phyloP scores from a whole-genome alignment of 2,888 invertebrate genomes.

The Melinaea marsaeus region DNA sequence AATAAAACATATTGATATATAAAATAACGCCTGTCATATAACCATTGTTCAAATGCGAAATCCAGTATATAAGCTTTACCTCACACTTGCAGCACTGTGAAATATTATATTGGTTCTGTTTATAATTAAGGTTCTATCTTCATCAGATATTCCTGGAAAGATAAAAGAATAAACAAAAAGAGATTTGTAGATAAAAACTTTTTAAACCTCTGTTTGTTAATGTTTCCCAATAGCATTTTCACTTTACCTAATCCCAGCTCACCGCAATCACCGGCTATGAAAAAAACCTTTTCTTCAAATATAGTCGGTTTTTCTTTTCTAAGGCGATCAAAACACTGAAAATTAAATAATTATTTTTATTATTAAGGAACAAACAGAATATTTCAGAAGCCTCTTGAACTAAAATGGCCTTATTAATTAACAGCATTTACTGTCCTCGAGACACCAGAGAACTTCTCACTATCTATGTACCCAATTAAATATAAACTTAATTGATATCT shows the following conservation, averaged over 20 bases:
- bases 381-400: too few species aligned
- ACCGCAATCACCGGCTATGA: conserved; percentile 80
- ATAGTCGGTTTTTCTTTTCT: conserved; percentile 74
- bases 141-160: conserved; percentile 71
- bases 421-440: too few species aligned
- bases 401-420: too few species aligned
- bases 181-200: background rate
- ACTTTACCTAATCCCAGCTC: conserved; percentile 75
- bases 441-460: too few species aligned
- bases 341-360: conserved; percentile 17
- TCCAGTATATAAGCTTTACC: conserved; percentile 47
- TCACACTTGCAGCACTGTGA: conserved; percentile 88
- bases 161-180: background rate
- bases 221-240: background rate
- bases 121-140: conserved; percentile 68
- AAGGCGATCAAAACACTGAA: conserved; percentile 80
- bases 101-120: conserved; percentile 83
- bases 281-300: conserved; percentile 79
- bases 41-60: background rate
- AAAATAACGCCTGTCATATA: background rate
- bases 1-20: background rate
- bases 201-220: background rate
- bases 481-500: too few species aligned
- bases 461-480: too few species aligned
- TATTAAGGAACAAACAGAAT: too few species aligned